Base-by-base conservation (phyloP, 2,888 invertebrate species). In the Leptura quadrifasciata region DNA sequence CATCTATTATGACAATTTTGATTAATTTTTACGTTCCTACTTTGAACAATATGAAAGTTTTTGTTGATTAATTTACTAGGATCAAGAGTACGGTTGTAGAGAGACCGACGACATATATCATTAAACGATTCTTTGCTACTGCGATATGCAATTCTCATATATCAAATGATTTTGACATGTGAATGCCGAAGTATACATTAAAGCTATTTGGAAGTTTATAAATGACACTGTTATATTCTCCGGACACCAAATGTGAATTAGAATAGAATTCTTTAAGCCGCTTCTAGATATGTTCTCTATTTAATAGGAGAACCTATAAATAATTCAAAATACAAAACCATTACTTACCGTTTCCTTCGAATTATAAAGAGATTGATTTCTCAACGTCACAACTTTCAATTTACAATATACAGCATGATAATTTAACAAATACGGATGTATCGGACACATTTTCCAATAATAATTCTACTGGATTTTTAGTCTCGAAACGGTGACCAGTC, bases 121-220 rank as follows among this genome's bases (percentile, higher is more conserved):
- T 86, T 86, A 85, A 85, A 85, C 84, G 83, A 83, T 81, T 83
- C 83, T 81, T 76, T 77, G 81, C 84, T 83, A 86, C 86, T 85
- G 86, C 84, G 84, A 85, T 85, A 85, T 85, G 84, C 83, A 85
- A 82, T 84, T 84, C 80, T 83, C 84, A 86, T 87, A 86, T 85
- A 87, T 87, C 86, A 87, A 83, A 84, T 72, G 84, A 86, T 84
- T 86, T 85, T 86, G 86, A 86, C 86, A 85, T 85, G 83, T 85
- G 85, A 86, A 86, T 85, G 84, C 85, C 81, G 84, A 84, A 83
- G 84, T 82, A 82, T 71, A 60, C 58, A 58, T 55, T 31, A 76
- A 54, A 76, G 65, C 76, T 47, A 61, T 76, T 71, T 71, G 61
- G 67, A 71, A 61, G 61, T 74, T 74, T 76, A 76, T 74, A 76